These are phyloP conservation scores for Pseudotriccus pelzelni DNA, from an alignment of 2,797 vertebrate genomes.

Conservation along the genomic window DNA sequence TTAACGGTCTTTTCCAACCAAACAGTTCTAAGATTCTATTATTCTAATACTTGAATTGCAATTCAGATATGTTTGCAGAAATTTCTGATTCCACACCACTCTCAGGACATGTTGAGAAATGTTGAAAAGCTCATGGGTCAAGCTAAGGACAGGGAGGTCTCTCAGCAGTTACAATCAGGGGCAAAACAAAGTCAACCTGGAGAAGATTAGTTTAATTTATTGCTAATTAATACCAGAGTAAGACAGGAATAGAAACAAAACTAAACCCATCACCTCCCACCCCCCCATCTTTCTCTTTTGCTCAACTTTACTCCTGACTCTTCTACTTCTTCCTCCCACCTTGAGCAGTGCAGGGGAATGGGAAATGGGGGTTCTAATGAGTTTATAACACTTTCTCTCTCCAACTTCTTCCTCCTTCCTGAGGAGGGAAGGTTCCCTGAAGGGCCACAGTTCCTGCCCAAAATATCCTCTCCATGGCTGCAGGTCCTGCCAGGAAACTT, in stretches of 20 bases:
- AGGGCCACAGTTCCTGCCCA: background rate
- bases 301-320: background rate
- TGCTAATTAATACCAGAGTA: background rate
- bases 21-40: background rate
- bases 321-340: background rate
- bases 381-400: background rate
- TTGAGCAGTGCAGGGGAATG: fast-evolving
- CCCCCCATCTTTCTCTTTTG: background rate
- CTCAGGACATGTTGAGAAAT: background rate
- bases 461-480: background rate
- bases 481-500: background rate
- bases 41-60: background rate
- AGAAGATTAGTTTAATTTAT: background rate
- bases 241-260: background rate
- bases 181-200: background rate
- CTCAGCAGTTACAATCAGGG: background rate
- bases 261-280: background rate
- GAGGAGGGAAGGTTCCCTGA: background rate
- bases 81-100: background rate
- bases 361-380: background rate
- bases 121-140: background rate
- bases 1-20: background rate
- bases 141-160: background rate
- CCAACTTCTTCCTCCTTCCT: background rate
- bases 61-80: background rate